These are phyloP conservation scores for Chrysaora quinquecirrha DNA, from an alignment of 30 jellyfish, hydroid and myxozoan species.

Conservation along the genomic window DNA sequence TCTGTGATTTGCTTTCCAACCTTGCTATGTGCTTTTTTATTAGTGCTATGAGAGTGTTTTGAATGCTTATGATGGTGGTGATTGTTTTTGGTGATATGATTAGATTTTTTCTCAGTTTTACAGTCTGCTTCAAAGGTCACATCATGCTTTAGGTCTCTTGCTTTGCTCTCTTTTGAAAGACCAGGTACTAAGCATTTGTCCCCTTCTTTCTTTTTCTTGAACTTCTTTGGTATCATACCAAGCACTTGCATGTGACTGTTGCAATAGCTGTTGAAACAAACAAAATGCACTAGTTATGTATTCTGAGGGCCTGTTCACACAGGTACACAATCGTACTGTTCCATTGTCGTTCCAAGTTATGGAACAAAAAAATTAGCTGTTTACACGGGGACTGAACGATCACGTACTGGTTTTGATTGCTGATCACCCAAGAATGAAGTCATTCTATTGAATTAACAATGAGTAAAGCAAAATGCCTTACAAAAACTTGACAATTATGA, in stretches of 20 bases:
- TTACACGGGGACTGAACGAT: too few species aligned
- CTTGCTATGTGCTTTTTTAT: background rate
- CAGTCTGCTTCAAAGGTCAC: background rate
- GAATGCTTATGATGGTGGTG: background rate
- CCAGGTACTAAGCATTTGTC: slow-evolving; percentile 6
- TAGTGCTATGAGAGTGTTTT: background rate
- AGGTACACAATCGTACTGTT: too few species aligned
- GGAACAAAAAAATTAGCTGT: too few species aligned
- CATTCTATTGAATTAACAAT: too few species aligned
- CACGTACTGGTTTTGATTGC: too few species aligned
- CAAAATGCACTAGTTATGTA: too few species aligned
- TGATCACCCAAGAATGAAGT: too few species aligned
- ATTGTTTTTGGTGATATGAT: background rate
- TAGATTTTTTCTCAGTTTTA: background rate
- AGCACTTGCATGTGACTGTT: slow-evolving; percentile 91
- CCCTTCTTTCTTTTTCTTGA: slow-evolving; percentile 47
- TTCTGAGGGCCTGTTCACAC: too few species aligned
- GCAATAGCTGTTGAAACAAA: slow-evolving; percentile 65
- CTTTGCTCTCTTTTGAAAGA: background rate
- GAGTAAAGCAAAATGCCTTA: too few species aligned
- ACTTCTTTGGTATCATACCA: slow-evolving; percentile 84
- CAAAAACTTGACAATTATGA: too few species aligned
- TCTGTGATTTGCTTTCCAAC: slow-evolving; percentile 12
- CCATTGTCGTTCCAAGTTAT: too few species aligned
- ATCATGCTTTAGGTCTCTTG: background rate